These are phyloP conservation scores for Cladorhizidae sp. DNA, from an alignment of 37 sponge, comb jelly and placozoan species.

Conservation along the genomic window DNA sequence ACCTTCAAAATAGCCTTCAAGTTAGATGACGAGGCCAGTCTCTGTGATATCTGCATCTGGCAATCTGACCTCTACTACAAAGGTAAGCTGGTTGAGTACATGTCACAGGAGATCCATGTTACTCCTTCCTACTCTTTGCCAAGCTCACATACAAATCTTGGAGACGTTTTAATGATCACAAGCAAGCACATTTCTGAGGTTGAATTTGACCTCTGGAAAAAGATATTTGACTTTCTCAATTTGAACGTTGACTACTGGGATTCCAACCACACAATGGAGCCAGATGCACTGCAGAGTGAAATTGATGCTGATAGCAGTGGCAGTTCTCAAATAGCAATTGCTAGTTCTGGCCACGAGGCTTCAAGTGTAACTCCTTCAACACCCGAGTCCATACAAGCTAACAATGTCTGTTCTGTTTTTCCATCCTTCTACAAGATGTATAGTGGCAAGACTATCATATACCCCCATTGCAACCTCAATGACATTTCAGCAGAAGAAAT, in stretches of 20 bases:
- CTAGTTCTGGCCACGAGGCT: neutral
- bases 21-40: conserved; percentile 42
- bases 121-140: conserved; percentile 49
- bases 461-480: conserved; percentile 62
- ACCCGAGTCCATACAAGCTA: neutral
- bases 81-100: conserved; percentile 78
- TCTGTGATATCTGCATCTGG: conserved; percentile 62
- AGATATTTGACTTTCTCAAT: conserved; percentile 40
- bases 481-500: conserved; percentile 41
- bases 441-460: conserved; percentile 63
- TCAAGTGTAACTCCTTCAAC: neutral
- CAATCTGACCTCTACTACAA: conserved; percentile 69
- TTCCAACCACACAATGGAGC: neutral
- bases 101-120: conserved; percentile 41
- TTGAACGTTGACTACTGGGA: conserved; percentile 76
- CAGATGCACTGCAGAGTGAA: neutral
- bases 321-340: neutral
- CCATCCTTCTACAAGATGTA: conserved; percentile 55
- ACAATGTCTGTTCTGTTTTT: neutral
- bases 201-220: conserved; percentile 67
- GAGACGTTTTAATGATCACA: conserved; percentile 66
- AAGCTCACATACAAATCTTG: neutral
- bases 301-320: neutral
- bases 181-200: conserved; percentile 25
- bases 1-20: conserved; percentile 39